phyloP scores from a whole-genome alignment of 2,797 vertebrate species.

The Thunnus albacares region DNA sequence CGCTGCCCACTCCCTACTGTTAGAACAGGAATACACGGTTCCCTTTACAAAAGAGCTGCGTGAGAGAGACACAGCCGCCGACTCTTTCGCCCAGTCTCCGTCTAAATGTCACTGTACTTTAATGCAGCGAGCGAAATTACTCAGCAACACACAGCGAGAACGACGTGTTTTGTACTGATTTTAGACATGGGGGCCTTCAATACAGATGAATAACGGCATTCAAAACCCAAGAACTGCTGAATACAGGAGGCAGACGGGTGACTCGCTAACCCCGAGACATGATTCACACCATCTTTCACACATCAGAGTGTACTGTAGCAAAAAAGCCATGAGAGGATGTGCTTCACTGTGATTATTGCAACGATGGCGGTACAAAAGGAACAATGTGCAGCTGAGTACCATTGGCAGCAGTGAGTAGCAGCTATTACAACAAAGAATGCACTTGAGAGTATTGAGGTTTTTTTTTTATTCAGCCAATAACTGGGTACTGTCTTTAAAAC shows the following conservation, averaged over 20 bases:
- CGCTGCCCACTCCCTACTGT: conserved; percentile 72
- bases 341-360: conserved; percentile 57
- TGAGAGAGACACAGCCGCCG: conserved; percentile 38
- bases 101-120: conserved; percentile 66
- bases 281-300: conserved; percentile 58
- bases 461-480: conserved; percentile 33
- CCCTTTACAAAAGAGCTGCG: conserved; percentile 56
- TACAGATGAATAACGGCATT: conserved; percentile 41
- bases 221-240: conserved; percentile 17
- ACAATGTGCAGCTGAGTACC: conserved; percentile 59
- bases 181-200: conserved; percentile 31
- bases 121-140: conserved; percentile 46
- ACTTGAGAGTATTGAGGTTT: conserved; percentile 42
- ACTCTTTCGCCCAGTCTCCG: conserved; percentile 46
- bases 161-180: conserved; percentile 17
- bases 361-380: conserved; percentile 51
- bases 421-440: conserved; percentile 40
- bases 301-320: conserved; percentile 38
- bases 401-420: conserved; percentile 39
- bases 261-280: conserved; percentile 41
- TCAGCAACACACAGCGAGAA: conserved; percentile 20
- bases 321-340: conserved; percentile 56
- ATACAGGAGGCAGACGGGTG: conserved; percentile 30
- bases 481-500: conserved; percentile 7
- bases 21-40: conserved; percentile 41